Evolutionary conservation across 2,113 vertebrate genomes (phyloP).

Genomic region (Ctenodactylus gundi): DNA sequence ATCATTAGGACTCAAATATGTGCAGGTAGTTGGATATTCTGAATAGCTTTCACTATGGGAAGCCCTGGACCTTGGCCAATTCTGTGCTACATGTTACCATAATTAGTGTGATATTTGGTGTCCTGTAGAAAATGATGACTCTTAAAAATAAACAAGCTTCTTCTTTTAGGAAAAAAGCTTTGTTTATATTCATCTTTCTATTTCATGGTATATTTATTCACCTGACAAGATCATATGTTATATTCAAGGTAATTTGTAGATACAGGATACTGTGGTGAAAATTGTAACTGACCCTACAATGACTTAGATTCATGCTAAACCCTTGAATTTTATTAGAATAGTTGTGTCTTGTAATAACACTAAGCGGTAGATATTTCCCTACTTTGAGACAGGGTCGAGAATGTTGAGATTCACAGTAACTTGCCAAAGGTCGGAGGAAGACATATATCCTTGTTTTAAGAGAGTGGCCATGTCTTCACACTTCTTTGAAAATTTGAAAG

Average conservation of each 20-base stretch:
- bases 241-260: background rate
- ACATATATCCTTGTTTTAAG: background rate
- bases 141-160: background rate
- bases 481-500: background rate
- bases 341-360: too few relatives aligned
- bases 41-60: background rate
- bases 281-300: too few relatives aligned
- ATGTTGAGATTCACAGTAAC: background rate
- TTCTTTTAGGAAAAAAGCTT: slow-evolving; percentile 18
- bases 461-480: background rate
- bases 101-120: slow-evolving; percentile 26
- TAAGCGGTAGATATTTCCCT: background rate
- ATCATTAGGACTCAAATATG: background rate
- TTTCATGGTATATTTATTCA: background rate
- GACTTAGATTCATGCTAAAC: background rate
- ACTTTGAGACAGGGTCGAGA: background rate
- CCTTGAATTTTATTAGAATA: background rate
- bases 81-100: background rate
- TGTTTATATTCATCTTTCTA: background rate
- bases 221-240: background rate
- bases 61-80: background rate
- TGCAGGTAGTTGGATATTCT: background rate
- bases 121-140: background rate
- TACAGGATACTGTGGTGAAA: background rate
- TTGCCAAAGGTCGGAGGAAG: background rate